These are phyloP conservation scores for Microctonus aethiopoides DNA, from an alignment of 2,888 invertebrate genomes.

Conservation along the genomic window DNA sequence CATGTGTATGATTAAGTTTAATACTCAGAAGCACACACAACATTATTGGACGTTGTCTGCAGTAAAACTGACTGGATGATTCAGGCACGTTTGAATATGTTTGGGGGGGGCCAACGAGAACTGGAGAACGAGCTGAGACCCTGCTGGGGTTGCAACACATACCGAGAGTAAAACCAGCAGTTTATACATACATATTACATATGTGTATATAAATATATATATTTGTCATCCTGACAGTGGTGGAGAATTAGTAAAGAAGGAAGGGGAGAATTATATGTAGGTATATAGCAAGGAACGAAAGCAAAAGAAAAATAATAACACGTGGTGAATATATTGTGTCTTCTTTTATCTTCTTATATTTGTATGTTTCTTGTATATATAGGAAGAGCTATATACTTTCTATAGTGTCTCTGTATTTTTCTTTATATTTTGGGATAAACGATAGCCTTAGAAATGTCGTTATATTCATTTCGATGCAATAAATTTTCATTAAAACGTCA, in stretches of 20 bases:
- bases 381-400: no score
- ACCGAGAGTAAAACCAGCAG: not conserved
- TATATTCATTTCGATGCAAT: no score
- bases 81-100: not conserved
- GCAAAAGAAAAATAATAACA: conserved; percentile 4
- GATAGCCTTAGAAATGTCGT: no score
- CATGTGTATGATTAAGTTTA: not conserved
- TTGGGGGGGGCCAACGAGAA: conserved; percentile 7
- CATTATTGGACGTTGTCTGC: not conserved
- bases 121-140: conserved; percentile 13
- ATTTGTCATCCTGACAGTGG: no score
- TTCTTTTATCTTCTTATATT: conserved; percentile 7
- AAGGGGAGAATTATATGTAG: conserved; percentile 15
- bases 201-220: no score
- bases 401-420: no score
- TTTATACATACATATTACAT: no score
- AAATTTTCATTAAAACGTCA: no score
- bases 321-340: conserved; percentile 1
- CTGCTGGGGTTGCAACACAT: conserved; percentile 5
- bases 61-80: not conserved
- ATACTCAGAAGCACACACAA: not conserved
- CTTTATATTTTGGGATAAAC: no score
- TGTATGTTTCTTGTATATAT: not conserved
- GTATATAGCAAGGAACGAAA: conserved; percentile 29
- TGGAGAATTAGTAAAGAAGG: not conserved